Base-by-base conservation (phyloP, 92 coral and sea anemone genomes). In the Phenganax marumi region DNA sequence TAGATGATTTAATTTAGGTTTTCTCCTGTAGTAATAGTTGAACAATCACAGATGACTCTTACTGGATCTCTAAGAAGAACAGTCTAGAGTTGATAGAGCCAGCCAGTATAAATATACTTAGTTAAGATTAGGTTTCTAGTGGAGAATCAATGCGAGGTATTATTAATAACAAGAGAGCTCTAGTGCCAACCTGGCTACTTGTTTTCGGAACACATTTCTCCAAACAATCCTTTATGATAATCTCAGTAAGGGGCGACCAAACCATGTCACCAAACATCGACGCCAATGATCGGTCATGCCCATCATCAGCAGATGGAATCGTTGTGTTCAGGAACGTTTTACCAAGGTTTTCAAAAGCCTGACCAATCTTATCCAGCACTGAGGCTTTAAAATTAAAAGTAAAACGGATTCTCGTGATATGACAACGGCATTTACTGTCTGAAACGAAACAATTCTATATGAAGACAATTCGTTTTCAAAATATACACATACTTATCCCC, bases 211-310 rank as follows among this genome's bases (percentile, higher is more conserved):
- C 85, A 7, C 95, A 86, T 63, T 81, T 87, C 46, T 88, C 87
- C 73, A 94, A 83, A 64, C 92, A 90, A 54, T 92, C 93, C 50
- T 84, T 87, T 14, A 94, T 89, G 19, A 94, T 85, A 64, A 86
- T 91, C 74, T 90, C 95, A 24, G 93, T 90, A 8, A 94, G 82
- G 12, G 75, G 79, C 1, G 97, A 88, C 98, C 98, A 94, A 12
- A 94, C 46, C 13, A 81, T 52, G 68, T 84, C 84, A 77, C 97
- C 97, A 89, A 78, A 78, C 73, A 78, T 62, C 6, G 60, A 14
- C 0, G 61, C 71, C 17, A 78, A 48, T 47, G 72, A 58, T 62
- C 8, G 18, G 0, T 78, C 73, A 48, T 78, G 22, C 24, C 52
- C 73, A 8, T 33, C 73, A 43, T 13, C 26, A 16, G 21, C 6